Base-by-base conservation (phyloP, 2,797 vertebrate genomes). In the Urosaurus nigricauda region DNA sequence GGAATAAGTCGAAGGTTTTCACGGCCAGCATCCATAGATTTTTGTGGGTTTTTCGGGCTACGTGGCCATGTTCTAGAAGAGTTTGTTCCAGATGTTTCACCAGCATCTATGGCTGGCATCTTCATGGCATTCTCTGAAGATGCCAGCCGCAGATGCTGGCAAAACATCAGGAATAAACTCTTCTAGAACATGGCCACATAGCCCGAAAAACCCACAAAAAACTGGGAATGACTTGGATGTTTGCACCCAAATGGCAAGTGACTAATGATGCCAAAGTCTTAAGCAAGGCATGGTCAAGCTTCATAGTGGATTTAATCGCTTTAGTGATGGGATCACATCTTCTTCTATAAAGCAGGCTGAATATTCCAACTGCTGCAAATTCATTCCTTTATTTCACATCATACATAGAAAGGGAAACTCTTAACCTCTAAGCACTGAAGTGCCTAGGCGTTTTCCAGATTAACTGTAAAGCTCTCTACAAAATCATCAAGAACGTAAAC, bases 201-300 rank as follows among this genome's bases (percentile, higher is more conserved):
- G n/a, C n/a, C n/a, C n/a, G n/a, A n/a, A n/a, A n/a, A n/a, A n/a
- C n/a, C n/a, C n/a, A n/a, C n/a, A n/a, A n/a, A n/a, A n/a, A n/a
- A n/a, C n/a, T n/a, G n/a, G n/a, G n/a, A n/a, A n/a, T n/a, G n/a
- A n/a, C n/a, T 68, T 24, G 0, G 16, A 16, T 81, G 29, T 13
- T 83, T 1, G 29, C 29, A 77, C 13, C 40, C 79, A 82, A 56
- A 5, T 16, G 88, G 79, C 51, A 26, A 11, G 85, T 58, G 77
- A 53, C n/a, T 92, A 84, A 91, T 91, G 80, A 91, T 1, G 21
- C 47, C 84, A 75, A 87, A 90, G 77, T 56, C 77, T 85, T 87
- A 47, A 47, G 47, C 47, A 47, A 47, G 7, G 7, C 47, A 47
- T 47, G 56, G 91, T 58, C 79, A 56, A 73, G 43, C 21, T 58